Conservation (phyloP, 2,797 vertebrate genomes). For the Pygocentrus nattereri region DNA sequence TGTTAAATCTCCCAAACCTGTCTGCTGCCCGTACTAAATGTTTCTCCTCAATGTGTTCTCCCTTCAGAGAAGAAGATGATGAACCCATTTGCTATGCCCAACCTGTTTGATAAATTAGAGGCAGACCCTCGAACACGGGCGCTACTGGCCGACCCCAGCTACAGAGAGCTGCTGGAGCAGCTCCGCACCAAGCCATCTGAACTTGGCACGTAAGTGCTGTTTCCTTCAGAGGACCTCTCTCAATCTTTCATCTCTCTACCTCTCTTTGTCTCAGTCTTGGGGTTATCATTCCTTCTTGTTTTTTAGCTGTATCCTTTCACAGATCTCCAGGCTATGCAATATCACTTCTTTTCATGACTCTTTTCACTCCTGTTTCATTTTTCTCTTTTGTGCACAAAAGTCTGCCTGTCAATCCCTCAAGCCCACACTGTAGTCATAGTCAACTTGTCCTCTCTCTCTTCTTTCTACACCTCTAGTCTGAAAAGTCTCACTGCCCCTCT, state of each 20-base stretch:
- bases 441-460: not conserved
- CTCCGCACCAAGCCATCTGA: conserved; percentile 87
- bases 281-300: not conserved
- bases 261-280: not conserved
- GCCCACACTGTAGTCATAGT: not conserved
- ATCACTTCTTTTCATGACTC: not conserved
- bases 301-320: not conserved
- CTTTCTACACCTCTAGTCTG: not conserved
- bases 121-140: conserved; percentile 85
- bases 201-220: conserved; percentile 86
- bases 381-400: not conserved
- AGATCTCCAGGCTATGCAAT: not conserved
- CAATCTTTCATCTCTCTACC: not conserved
- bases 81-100: conserved; percentile 93
- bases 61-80: conserved; percentile 88
- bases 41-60: not conserved
- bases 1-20: too few relatives aligned
- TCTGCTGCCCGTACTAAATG: too few relatives aligned
- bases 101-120: conserved; percentile 90
- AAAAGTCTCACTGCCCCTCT: not conserved
- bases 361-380: not conserved
- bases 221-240: too few relatives aligned
- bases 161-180: conserved; percentile 89
- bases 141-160: conserved; percentile 87
- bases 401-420: not conserved